phyloP scores from a whole-genome alignment of 2,888 invertebrate genomes.

The Sarcophaga variegata region DNA sequence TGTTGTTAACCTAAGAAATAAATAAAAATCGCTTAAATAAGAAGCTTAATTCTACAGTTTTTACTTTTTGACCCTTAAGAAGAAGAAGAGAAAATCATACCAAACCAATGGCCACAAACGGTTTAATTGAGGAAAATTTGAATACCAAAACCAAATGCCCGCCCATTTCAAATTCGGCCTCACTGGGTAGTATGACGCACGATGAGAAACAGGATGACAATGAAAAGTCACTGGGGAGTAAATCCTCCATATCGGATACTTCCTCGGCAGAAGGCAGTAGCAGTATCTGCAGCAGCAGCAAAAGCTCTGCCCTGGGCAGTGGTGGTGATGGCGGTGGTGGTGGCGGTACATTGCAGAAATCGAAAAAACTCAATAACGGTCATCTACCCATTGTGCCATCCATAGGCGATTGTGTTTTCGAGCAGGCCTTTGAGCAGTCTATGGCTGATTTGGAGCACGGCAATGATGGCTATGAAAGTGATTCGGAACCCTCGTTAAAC shows the following conservation, averaged over 20 bases:
- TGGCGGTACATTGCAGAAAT: conserved; percentile 38
- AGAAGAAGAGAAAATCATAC: background rate
- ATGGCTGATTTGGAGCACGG: conserved; percentile 80
- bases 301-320: no score
- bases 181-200: conserved; percentile 69
- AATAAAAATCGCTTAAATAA: background rate
- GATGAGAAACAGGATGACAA: conserved; percentile 71
- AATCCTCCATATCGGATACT: conserved; percentile 69
- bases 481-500: conserved; percentile 76
- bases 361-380: conserved; percentile 27
- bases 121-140: conserved; percentile 74
- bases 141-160: conserved; percentile 54
- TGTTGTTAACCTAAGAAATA: background rate
- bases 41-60: background rate
- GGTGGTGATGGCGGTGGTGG: background rate
- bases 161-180: conserved; percentile 54
- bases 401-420: conserved; percentile 79
- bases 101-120: conserved; percentile 78
- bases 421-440: conserved; percentile 80
- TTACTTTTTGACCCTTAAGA: background rate
- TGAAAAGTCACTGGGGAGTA: conserved; percentile 64
- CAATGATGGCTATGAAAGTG: conserved; percentile 79
- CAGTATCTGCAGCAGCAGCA: background rate
- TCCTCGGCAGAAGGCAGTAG: conserved; percentile 57
- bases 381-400: conserved; percentile 38